Base-by-base conservation (phyloP, 2,888 invertebrate genomes). In the Stenichneumon culpator region DNA sequence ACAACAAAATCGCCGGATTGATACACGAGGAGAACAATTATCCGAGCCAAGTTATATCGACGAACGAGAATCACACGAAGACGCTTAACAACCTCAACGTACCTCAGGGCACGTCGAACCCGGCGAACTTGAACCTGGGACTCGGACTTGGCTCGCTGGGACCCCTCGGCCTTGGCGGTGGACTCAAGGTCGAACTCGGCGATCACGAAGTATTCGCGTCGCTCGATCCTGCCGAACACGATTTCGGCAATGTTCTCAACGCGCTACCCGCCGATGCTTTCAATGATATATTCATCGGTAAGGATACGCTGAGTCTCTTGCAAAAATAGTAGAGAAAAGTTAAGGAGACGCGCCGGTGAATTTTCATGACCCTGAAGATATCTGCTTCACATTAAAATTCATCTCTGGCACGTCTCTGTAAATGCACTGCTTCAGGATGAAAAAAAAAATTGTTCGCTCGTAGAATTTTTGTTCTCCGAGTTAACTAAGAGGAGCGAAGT, bases 191-290 rank as follows among this genome's bases (percentile, higher is more conserved):
- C 19, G 94, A 94, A 73, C 84, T 94, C 52, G 92, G 92, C 19
- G 94, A 94, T 89, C 93, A 93, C 70, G 94, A 94, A 84, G 94
- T 94, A 16, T 94, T 94, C 81, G 93, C 93, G n/a, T 93, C 93
- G 5, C 86, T 94, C 60, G 94, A 94, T 87, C 87, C 94, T 86
- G 97, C 97, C 90, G 96, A 96, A 91, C 96, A 96, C 86, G 97
- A 97, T 92, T 96, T 97, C 90, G 97, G 96, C 85, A 97, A 96
- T 91, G 97, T 97, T 86, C 95, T 97, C 84, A 97, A 96, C 94
- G 97, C 96, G 91, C 95, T 97, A 91, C 97, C 97, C 86, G 96
- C 97, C 84, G 97, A 97, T 93, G 97, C 97, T 91, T 97, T 98
- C 94, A 97, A 96, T 93, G 97, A 97, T 93, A 95, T 97, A 77